Evolutionary conservation across 2,113 vertebrate genomes (phyloP), one percentile per base, ranked within the genome.

Genomic region (Phaethon lepturus): DNA sequence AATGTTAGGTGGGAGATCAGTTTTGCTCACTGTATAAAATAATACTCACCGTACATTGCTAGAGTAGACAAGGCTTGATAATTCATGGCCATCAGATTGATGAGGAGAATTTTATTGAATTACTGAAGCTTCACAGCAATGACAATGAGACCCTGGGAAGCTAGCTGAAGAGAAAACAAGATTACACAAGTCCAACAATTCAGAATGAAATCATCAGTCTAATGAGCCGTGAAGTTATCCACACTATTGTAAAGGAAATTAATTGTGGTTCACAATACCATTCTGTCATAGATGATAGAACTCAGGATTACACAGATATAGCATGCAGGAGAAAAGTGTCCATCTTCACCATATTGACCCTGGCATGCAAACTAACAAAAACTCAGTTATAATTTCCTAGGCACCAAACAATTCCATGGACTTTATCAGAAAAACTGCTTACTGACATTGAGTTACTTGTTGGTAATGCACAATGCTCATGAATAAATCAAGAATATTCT

Each of bases 131-230:
- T 95, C 95, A 45, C 93, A 59, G 80, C 60, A 90, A 90, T 95
- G 96, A 98, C 97, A 97, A 90, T 97, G 92, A 95, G 89, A 58
- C 88, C 94, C 97, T 58, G 55, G 97, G 97, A 98, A 97, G 97
- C 97, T 86, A 72, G 96, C 84, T 90, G 97, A 96, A 98, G 97
- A 97, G 95, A 97, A 98, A 98, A 98, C 96, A 95, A 98, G 97
- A 98, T 98, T 97, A 98, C 97, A 98, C 97, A 98, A 98, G 96
- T 97, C 96, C 82, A 60, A 85, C 96, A 84, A 62, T 97, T 95
- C 98, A 88, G 90, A 98, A 95, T 88, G 89, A 94, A 90, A 95
- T 97, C 97, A 96, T 96, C 96, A 89, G 97, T 87, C 91, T 97
- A 97, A 98, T 97, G 97, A 98, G 95, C 96, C 96, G 14, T 96